These are phyloP conservation scores for Bucorvus abyssinicus DNA, from an alignment of 2,797 vertebrate species.

Conservation along the genomic window DNA sequence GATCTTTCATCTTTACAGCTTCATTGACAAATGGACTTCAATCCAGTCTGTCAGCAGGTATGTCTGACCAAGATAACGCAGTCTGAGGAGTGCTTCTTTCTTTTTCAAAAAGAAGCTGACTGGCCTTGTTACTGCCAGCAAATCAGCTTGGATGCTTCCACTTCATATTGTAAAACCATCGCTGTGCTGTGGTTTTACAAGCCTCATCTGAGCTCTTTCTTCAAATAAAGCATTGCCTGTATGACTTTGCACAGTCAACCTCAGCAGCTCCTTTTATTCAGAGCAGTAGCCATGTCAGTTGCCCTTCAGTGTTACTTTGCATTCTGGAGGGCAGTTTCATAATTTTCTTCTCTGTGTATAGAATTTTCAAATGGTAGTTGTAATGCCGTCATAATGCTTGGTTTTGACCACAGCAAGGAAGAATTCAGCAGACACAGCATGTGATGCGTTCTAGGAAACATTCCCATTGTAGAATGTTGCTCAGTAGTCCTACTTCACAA, in stretches of 20 bases:
- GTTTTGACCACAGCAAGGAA: not conserved
- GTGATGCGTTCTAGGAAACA: not conserved
- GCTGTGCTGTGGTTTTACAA: not conserved
- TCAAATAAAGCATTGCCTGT: not conserved
- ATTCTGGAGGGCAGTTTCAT: not conserved
- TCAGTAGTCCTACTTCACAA: not conserved
- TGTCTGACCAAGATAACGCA: not conserved
- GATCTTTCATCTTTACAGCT: not conserved
- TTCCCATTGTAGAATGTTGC: not conserved
- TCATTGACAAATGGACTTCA: not conserved
- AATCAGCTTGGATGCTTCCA: not conserved
- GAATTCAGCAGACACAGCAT: not conserved
- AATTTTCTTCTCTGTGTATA: not conserved
- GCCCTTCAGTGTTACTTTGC: not conserved
- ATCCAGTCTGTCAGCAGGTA: not conserved
- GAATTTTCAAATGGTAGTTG: not conserved
- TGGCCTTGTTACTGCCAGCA: not conserved
- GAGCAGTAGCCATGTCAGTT: not conserved
- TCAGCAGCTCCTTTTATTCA: not conserved
- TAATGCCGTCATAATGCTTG: not conserved
- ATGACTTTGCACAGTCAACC: not conserved
- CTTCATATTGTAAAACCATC: not conserved
- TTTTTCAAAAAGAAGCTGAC: not conserved
- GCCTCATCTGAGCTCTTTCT: not conserved
- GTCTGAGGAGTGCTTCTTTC: not conserved